These are phyloP conservation scores for Columba livia DNA, from an alignment of 2,113 vertebrate species.

Conservation along the genomic window DNA sequence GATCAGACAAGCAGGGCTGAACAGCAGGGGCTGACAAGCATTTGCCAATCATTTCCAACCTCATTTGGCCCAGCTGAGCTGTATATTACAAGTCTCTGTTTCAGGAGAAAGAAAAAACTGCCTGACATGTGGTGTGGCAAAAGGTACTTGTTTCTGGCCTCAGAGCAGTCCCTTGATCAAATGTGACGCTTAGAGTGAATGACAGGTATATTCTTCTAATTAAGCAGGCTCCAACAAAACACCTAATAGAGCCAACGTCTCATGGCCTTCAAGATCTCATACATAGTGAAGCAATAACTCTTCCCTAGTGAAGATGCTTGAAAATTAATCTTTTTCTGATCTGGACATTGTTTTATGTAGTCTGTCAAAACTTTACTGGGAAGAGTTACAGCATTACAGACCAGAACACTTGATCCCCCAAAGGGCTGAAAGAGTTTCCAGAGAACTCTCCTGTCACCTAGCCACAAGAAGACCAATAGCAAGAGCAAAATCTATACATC, in stretches of 20 bases:
- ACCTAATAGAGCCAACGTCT: neutral
- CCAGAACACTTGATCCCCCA: neutral
- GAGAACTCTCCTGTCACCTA: neutral
- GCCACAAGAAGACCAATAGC: neutral
- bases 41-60: neutral
- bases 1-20: neutral
- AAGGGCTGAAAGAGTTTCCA: neutral
- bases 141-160: neutral
- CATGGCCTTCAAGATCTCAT: neutral
- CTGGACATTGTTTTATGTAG: neutral
- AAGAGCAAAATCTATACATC: neutral
- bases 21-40: neutral
- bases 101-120: neutral
- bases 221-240: neutral
- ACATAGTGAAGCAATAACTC: accelerated
- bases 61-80: neutral
- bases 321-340: neutral
- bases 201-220: neutral
- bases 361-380: neutral
- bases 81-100: neutral
- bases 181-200: neutral
- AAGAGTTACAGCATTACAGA: neutral
- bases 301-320: neutral
- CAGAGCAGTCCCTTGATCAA: neutral
- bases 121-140: accelerated